Evolutionary conservation across 2,113 vertebrate genomes (phyloP).

Genomic region (Hylia prasina): DNA sequence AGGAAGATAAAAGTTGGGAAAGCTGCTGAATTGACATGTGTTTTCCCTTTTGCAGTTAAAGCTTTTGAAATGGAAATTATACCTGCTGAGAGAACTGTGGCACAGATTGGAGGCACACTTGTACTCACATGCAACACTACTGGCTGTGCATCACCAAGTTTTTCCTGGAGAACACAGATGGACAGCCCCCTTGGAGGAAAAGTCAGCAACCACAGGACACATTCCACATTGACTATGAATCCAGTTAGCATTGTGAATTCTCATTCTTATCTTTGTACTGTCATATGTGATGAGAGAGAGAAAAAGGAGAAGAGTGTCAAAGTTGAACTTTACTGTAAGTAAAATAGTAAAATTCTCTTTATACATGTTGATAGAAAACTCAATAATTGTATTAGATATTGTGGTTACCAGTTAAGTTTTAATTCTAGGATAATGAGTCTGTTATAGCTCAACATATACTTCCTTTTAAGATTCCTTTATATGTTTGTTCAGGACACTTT

Average conservation of each 20-base stretch:
- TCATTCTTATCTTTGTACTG: constrained; percentile 67
- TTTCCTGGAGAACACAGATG: constrained; percentile 71
- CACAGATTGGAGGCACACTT: constrained; percentile 51
- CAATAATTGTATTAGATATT: neutral
- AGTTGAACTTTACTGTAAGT: constrained; percentile 77
- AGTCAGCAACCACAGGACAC: neutral
- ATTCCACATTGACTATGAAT: constrained; percentile 65
- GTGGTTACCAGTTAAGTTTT: neutral
- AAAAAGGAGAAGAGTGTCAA: constrained; percentile 47
- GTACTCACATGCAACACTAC: constrained; percentile 50
- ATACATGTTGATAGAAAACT: neutral
- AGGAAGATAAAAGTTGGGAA: neutral
- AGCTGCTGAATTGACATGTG: neutral
- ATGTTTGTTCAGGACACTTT: neutral
- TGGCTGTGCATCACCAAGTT: constrained; percentile 63
- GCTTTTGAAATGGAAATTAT: constrained; percentile 49
- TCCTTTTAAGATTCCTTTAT: neutral
- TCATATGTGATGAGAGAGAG: constrained; percentile 16
- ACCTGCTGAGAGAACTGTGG: constrained; percentile 11
- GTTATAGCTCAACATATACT: neutral
- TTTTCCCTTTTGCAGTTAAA: constrained; percentile 30
- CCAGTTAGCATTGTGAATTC: constrained; percentile 45
- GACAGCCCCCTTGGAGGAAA: constrained; percentile 62
- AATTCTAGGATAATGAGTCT: neutral
- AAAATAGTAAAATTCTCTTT: neutral